Evolutionary conservation across 2,797 vertebrate genomes (phyloP), one percentile per base, ranked within the genome.

Genomic region (Tapirus indicus): DNA sequence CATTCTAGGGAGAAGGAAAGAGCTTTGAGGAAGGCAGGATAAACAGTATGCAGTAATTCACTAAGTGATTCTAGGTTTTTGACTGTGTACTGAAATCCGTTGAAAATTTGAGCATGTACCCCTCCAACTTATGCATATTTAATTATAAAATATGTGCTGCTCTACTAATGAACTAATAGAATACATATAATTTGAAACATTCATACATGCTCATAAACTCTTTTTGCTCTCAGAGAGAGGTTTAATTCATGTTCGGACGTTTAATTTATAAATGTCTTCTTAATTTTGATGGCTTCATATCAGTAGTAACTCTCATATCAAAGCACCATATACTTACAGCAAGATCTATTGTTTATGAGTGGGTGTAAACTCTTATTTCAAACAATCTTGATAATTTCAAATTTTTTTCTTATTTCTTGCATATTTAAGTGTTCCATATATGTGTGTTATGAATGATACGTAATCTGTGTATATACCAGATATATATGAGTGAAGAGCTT

Each of bases 241-340:
- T 66, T 93, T 87, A 68, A 72, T 62, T 49, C 52, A 64, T 60
- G 56, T 66, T 82, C 88, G 11, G 38, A 86, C 79, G 56, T 29
- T 79, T 82, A 77, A 49, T 87, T 88, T 82, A 54, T 72, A 83
- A 54, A 82, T 27, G 13, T 49, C 60, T 90, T 72, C 7, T 47
- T 96, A 38, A 89, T 83, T 89, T 72, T 94, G 74, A 87, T 96
- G 91, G 44, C 56, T 74, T 94, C 27, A 1, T 85, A n/a, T 78
- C 60, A 88, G 49, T 32, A 78, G 54, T 54, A 47, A 91, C 41
- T 94, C 41, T 79, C 64, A 74, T 62, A 62, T 56, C 47, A 77
- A 91, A 89, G 54, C 32, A 47, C n/a, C 54, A 23, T 56, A 58
- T 23, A 52, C 21, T 88, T 71, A 71, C 0, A 72, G 23, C 21